Percentiles rank a stretch among this genome's conserved stretches.
These are phyloP conservation scores for Ophion ventricosus DNA, from an alignment of 2,888 invertebrate genomes.

Conservation along the genomic window DNA sequence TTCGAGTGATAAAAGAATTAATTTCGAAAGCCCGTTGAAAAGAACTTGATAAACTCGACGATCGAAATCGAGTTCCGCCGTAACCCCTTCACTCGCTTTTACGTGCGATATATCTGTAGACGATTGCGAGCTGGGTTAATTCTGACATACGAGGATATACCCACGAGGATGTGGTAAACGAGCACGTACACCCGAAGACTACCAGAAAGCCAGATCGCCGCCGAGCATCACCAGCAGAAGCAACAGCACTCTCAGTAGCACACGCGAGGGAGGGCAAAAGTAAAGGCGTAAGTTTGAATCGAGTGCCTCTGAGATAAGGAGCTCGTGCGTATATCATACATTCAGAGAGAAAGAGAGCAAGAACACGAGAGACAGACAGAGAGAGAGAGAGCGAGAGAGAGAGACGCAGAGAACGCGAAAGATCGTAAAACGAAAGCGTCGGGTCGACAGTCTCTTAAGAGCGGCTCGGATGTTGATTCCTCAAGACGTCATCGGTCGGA, in stretches of 20 bases:
- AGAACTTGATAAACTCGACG: constrained; percentile 22
- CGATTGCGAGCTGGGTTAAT: constrained; percentile 24
- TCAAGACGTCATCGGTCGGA: constrained; percentile 49
- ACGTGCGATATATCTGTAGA: constrained; percentile 7
- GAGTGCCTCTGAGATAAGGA: constrained; percentile 69
- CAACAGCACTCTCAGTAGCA: constrained; percentile 21
- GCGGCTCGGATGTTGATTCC: constrained; percentile 52
- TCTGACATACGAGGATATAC: constrained; percentile 55
- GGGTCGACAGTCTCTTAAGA: constrained; percentile 66
- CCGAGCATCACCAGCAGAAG: constrained; percentile 66
- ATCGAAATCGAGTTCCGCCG: constrained; percentile 33
- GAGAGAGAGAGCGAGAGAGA: constrained; percentile 51
- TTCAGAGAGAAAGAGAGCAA: constrained; percentile 41
- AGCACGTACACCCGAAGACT: not conserved
- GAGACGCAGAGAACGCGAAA: constrained; percentile 10
- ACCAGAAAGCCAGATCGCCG: constrained; percentile 51
- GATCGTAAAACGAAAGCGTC: constrained; percentile 64
- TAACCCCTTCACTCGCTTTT: not conserved
- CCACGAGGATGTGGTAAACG: constrained; percentile 64
- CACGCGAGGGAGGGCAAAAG: constrained; percentile 58
- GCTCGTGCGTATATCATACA: constrained; percentile 54
- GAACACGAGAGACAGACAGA: constrained; percentile 42
- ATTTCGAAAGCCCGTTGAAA: not conserved
- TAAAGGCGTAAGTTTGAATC: constrained; percentile 71
- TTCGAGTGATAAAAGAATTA: too few species aligned